Evolutionary conservation across 2,888 invertebrate species (phyloP).

Genomic region (Cheiracanthium punctorium): DNA sequence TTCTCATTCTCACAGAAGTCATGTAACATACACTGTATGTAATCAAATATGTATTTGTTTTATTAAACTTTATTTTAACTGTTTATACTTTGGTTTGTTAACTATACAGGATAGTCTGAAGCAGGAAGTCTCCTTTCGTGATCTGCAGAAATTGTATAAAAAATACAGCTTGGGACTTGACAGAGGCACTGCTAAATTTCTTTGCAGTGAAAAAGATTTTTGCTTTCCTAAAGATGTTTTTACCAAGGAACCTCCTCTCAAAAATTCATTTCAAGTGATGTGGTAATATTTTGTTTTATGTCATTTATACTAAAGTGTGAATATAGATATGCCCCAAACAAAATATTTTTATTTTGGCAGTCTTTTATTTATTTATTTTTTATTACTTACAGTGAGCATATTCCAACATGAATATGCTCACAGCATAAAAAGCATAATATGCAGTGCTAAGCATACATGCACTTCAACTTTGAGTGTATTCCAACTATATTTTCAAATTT

Average conservation of each 20-base stretch:
- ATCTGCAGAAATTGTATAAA: constrained; percentile 80
- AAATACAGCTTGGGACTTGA: constrained; percentile 81
- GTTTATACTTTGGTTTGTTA: constrained; percentile 11
- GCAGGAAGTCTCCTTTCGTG: constrained; percentile 79
- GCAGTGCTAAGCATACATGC: too few relatives aligned
- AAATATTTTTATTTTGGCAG: too few relatives aligned
- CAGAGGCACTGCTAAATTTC: constrained; percentile 79
- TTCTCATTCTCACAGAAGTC: too few relatives aligned
- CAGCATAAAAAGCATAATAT: too few relatives aligned
- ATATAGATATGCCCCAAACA: too few relatives aligned
- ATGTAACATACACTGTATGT: neutral
- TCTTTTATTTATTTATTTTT: too few relatives aligned
- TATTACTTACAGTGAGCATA: too few relatives aligned
- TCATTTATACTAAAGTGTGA: too few relatives aligned
- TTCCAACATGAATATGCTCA: too few relatives aligned
- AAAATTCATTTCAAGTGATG: constrained; percentile 58
- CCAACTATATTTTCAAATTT: too few relatives aligned
- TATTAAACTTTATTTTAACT: neutral
- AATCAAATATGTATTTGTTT: neutral
- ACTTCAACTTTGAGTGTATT: too few relatives aligned
- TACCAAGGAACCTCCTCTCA: constrained; percentile 24
- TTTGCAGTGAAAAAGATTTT: constrained; percentile 56
- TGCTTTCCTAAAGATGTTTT: constrained; percentile 63
- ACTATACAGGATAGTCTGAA: constrained; percentile 80
- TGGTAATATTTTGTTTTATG: constrained; percentile 32